Percentiles rank a stretch among this genome's conserved stretches.
phyloP scores from a whole-genome alignment of 1,140 invertebrate species.

The Scaptomyza graminum region DNA sequence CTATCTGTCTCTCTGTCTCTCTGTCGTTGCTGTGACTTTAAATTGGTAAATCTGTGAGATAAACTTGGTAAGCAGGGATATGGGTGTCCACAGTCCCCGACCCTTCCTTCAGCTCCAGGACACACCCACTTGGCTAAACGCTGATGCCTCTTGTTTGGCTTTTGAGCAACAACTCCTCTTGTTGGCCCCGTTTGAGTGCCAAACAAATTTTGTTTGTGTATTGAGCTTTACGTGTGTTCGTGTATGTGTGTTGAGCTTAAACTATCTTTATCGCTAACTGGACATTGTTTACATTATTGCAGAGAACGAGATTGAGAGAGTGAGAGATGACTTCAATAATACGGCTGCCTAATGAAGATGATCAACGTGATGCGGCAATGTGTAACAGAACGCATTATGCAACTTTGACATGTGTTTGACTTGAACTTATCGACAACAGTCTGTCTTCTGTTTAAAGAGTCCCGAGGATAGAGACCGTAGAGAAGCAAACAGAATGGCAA shows the following conservation, averaged over 20 bases:
- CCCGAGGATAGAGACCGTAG: neutral
- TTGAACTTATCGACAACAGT: conserved; percentile 67
- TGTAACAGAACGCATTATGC: conserved; percentile 55
- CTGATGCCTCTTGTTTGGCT: conserved; percentile 64
- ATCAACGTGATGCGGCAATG: conserved; percentile 28
- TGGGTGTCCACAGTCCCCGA: neutral
- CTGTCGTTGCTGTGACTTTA: conserved; percentile 43
- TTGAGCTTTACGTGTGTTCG: conserved; percentile 36
- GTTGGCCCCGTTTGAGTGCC: conserved; percentile 30
- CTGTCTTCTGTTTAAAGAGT: conserved; percentile 33
- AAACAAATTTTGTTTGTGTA: conserved; percentile 40
- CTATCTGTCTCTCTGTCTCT: neutral
- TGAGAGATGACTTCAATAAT: conserved; percentile 34
- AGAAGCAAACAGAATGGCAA: neutral
- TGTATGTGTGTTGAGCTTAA: conserved; percentile 21
- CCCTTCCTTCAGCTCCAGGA: neutral
- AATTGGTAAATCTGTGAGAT: conserved; percentile 55
- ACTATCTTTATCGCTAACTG: conserved; percentile 53
- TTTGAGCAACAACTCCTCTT: conserved; percentile 43
- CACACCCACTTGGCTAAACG: conserved; percentile 22
- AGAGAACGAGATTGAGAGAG: conserved; percentile 9
- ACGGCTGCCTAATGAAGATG: conserved; percentile 31
- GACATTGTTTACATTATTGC: conserved; percentile 58
- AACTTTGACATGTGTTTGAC: conserved; percentile 77
- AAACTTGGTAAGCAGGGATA: neutral